These are phyloP conservation scores for Aldabrachelys gigantea DNA, from an alignment of 2,113 vertebrate species.

Conservation along the genomic window DNA sequence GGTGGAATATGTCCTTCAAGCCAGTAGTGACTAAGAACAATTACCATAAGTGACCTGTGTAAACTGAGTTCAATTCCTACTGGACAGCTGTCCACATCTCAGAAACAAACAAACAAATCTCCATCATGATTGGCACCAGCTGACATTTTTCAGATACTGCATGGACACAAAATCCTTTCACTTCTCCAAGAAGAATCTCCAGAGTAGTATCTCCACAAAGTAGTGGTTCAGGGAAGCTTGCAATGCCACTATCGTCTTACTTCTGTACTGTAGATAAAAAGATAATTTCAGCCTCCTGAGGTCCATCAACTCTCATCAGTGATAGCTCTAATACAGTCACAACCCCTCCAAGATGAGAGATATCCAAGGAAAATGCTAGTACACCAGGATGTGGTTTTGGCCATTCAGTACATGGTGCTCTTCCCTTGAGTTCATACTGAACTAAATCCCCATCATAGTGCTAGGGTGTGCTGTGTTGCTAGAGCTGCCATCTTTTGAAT, in stretches of 20 bases:
- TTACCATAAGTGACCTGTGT: neutral
- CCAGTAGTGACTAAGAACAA: neutral
- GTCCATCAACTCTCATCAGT: neutral
- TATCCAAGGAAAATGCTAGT: too few species aligned
- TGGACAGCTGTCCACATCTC: fast-evolving
- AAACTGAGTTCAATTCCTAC: neutral
- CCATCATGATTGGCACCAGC: fast-evolving
- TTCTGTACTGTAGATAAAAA: neutral
- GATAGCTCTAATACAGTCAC: neutral
- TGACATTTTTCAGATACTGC: neutral
- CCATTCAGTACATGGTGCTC: too few species aligned
- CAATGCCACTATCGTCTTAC: neutral
- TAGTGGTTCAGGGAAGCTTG: too few species aligned
- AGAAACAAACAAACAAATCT: constrained; percentile 33
- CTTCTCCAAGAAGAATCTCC: neutral
- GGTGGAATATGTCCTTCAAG: neutral
- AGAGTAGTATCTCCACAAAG: neutral
- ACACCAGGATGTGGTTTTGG: too few species aligned
- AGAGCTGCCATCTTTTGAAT: too few species aligned
- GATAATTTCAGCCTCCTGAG: too few species aligned
- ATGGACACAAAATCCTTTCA: constrained; percentile 1
- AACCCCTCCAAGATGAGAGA: neutral
- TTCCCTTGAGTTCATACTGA: too few species aligned
- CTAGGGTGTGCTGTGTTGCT: too few species aligned
- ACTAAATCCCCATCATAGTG: too few species aligned